Evolutionary conservation across 2,888 invertebrate genomes (phyloP).

Genomic region (Drosophila subquinaria): DNA sequence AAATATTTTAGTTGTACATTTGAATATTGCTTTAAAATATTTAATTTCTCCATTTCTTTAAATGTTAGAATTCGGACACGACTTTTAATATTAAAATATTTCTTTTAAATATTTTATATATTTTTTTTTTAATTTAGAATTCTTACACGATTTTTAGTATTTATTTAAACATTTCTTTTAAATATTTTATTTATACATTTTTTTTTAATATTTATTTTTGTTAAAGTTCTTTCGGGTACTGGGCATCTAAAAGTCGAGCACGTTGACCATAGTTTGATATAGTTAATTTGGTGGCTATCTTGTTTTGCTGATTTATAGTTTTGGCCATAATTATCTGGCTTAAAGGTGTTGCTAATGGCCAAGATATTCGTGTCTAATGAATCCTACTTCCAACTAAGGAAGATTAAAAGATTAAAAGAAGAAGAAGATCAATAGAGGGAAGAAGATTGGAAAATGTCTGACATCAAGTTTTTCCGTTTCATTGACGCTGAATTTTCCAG

Average conservation of each 20-base stretch:
- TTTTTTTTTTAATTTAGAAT: no score
- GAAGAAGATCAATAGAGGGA: background rate
- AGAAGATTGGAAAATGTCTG: background rate
- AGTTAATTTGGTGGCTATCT: conserved; percentile 1
- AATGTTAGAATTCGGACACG: no score
- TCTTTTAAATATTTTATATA: no score
- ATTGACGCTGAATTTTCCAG: conserved; percentile 50
- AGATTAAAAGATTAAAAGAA: background rate
- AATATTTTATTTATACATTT: no score
- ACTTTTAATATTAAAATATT: no score
- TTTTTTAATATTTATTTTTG: no score
- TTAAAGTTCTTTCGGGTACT: no score
- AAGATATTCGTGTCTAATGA: conserved; percentile 41
- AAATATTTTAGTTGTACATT: no score
- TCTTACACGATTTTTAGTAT: no score
- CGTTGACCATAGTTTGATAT: background rate
- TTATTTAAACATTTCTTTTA: no score
- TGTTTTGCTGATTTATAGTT: conserved; percentile 53
- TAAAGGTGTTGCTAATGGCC: conserved; percentile 70
- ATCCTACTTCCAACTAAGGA: conserved; percentile 43
- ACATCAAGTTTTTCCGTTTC: conserved; percentile 64
- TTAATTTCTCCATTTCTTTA: no score
- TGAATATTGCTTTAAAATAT: no score
- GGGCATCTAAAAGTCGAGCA: background rate
- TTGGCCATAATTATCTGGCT: conserved; percentile 55